Conservation (phyloP, 1,140 invertebrate species). For the Brachionus manjavacas region DNA sequence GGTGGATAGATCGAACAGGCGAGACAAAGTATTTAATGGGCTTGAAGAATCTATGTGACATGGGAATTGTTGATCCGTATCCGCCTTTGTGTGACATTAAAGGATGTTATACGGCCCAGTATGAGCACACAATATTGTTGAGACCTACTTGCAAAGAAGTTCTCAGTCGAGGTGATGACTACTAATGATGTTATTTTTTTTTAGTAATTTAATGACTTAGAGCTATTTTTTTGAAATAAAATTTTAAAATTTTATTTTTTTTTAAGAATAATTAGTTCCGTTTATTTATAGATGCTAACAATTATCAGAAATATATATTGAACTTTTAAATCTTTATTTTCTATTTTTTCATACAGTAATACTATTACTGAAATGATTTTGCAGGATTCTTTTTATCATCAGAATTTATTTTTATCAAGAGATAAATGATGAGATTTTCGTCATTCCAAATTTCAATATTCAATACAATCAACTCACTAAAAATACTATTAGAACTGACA, state of each 20-base stretch:
- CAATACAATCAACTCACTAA: too few species aligned
- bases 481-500: too few species aligned
- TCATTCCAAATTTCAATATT: too few species aligned
- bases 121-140: constrained; percentile 94
- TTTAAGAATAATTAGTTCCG: too few species aligned
- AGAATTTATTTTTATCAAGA: too few species aligned
- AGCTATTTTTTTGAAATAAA: neutral
- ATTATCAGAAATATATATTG: too few species aligned
- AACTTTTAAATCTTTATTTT: too few species aligned
- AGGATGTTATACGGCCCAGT: constrained; percentile 97
- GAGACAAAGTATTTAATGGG: constrained; percentile 96
- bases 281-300: too few species aligned
- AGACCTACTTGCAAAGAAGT: constrained; percentile 98
- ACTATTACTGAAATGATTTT: too few species aligned
- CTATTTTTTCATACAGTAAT: too few species aligned
- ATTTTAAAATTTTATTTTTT: neutral
- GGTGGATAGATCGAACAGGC: constrained; percentile 93
- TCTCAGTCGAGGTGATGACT: constrained; percentile 89
- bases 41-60: constrained; percentile 91
- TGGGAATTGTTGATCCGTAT: constrained; percentile 82
- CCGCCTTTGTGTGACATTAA: constrained; percentile 95
- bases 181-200: constrained; percentile 61
- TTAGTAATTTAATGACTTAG: neutral
- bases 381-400: too few species aligned
- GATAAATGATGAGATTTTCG: too few species aligned